Evolutionary conservation across 2,888 invertebrate species (phyloP).

Genomic region (Cephus spinipes): DNA sequence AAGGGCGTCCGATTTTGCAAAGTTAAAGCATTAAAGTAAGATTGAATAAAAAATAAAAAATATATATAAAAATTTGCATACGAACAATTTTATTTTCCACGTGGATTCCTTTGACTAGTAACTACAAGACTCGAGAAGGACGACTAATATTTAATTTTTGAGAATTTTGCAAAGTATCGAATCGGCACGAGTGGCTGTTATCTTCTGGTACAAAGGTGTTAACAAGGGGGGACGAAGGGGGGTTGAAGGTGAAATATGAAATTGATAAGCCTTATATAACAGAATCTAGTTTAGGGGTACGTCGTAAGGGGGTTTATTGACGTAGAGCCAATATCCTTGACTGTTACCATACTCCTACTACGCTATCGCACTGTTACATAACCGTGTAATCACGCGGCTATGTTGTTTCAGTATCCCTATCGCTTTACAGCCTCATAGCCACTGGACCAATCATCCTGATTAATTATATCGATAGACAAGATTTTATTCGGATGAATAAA

Average conservation of each 20-base stretch:
- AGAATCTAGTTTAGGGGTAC: background rate
- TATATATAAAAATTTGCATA: background rate
- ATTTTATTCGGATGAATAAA: background rate
- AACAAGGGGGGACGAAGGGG: background rate
- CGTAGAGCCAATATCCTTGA: background rate
- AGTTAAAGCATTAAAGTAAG: background rate
- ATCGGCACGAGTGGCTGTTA: background rate
- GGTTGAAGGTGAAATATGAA: background rate
- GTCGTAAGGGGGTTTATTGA: background rate
- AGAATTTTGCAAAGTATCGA: background rate
- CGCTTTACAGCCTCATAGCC: background rate
- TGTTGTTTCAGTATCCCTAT: background rate
- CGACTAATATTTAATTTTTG: background rate
- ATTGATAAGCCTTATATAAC: background rate
- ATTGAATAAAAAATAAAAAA: background rate
- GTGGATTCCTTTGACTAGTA: background rate
- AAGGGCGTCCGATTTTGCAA: background rate
- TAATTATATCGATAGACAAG: background rate
- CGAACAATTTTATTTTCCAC: background rate
- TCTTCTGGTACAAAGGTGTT: background rate
- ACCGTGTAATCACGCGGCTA: background rate
- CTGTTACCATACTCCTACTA: background rate
- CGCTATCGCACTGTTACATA: background rate
- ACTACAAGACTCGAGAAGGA: background rate
- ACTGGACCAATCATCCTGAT: background rate